Evolutionary conservation across 2,113 vertebrate genomes (phyloP), one percentile per base, ranked within the genome.

Genomic region (Patagioenas fasciata): DNA sequence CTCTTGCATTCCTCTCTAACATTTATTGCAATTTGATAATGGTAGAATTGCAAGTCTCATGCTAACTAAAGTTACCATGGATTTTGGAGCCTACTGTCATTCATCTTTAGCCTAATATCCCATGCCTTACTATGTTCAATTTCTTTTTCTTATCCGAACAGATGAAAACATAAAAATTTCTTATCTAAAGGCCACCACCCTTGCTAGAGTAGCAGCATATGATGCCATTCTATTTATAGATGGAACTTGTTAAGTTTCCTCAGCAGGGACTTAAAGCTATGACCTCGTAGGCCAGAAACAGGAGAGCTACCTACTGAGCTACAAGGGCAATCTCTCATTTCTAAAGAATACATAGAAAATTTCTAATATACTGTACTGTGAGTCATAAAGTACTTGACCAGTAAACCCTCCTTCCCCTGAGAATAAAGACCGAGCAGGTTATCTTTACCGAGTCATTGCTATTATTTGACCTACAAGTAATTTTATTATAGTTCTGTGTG

Each of bases 241-340:
- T 95, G 71, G 84, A 95, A 95, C 93, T 97, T 95, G 88, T 96
- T 98, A 89, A 96, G 87, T 90, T 98, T 97, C 97, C 94, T 96
- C 87, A 97, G 83, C 84, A 95, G 96, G 90, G 77, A 83, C 95
- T 95, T 97, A 94, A 82, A 95, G 86, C 91, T 96, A 74, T 82
- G 92, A 97, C 91, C 90, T 96, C 47, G 29, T 88, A 95, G 94
- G 60, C 89, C 96, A 96, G 95, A 95, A 97, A 88, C 70, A 97
- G 97, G 94, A 97, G 86, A 96, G 93, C 80, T 97, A 66, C 91
- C 94, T 96, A 97, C 95, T 95, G 96, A 97, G 93, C 89, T 96
- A 73, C 72, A 92, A 96, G 93, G 88, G 91, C 80, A 96, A 44
- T 97, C 94, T 97, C 92, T 96, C 82, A 85, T 87, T 96, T 95